These are phyloP conservation scores for Drosophila ficusphila DNA, from an alignment of 1,140 invertebrate genomes.

Conservation along the genomic window DNA sequence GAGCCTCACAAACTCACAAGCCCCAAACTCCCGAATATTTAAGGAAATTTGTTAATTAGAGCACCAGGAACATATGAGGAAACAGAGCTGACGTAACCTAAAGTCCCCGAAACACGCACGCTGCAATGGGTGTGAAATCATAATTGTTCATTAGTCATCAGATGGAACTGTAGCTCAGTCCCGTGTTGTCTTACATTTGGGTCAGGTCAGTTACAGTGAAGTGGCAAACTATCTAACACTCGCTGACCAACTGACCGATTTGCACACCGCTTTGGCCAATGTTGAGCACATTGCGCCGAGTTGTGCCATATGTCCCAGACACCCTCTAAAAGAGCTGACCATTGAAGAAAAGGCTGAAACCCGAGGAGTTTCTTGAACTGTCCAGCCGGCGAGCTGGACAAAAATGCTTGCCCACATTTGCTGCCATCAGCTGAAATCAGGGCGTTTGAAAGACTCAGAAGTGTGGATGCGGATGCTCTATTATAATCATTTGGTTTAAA, in stretches of 20 bases:
- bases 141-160: background rate
- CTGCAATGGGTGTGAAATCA: background rate
- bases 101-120: constrained; percentile 1
- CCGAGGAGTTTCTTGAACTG: constrained; percentile 75
- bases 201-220: constrained; percentile 49
- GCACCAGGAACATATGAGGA: constrained; percentile 51
- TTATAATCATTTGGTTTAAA: too few relatives aligned
- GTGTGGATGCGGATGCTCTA: background rate
- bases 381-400: constrained; percentile 29
- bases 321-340: constrained; percentile 25
- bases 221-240: constrained; percentile 46
- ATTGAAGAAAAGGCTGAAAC: constrained; percentile 22
- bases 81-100: background rate
- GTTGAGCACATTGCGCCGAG: constrained; percentile 5
- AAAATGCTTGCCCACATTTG: constrained; percentile 29
- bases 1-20: too few relatives aligned
- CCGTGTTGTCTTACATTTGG: background rate
- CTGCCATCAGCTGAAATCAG: constrained; percentile 11
- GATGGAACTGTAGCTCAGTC: background rate
- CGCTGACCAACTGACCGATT: constrained; percentile 62
- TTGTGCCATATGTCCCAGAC: background rate
- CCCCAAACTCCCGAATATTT: too few relatives aligned
- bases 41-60: constrained; percentile 62
- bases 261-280: constrained; percentile 5
- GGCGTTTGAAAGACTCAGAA: background rate